Evolutionary conservation across 2,888 invertebrate genomes (phyloP).

Genomic region (Pachycephus smyrnensis): DNA sequence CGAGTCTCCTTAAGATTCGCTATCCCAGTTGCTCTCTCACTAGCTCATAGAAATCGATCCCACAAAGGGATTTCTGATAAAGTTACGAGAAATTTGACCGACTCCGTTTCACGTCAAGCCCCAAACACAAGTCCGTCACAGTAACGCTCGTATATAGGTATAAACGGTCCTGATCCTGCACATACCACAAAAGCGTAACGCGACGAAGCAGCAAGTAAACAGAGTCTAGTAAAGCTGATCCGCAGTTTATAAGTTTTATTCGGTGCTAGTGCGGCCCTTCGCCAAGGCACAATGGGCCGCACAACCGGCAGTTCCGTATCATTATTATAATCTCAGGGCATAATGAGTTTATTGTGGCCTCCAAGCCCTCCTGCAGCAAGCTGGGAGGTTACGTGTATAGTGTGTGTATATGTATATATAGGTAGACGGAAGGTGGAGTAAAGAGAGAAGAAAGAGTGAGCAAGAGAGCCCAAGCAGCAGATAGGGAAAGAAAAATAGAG

Average conservation of each 20-base stretch:
- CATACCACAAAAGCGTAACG: background rate
- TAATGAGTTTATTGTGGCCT: constrained; percentile 11
- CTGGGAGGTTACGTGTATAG: background rate
- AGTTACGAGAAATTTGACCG: background rate
- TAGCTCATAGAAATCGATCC: background rate
- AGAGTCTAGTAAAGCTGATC: background rate
- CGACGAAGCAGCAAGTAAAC: background rate
- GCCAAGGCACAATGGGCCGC: background rate
- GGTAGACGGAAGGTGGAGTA: background rate
- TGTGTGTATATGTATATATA: background rate
- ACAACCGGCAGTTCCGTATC: constrained; percentile 9
- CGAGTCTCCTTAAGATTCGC: background rate
- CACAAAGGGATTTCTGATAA: background rate
- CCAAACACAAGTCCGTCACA: background rate
- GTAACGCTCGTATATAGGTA: background rate
- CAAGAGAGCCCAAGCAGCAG: background rate
- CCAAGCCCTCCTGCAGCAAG: background rate
- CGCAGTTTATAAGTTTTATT: constrained; percentile 12
- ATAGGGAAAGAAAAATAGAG: background rate
- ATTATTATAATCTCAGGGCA: constrained; percentile 11
- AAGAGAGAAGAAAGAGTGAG: background rate
- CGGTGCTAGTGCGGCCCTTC: background rate
- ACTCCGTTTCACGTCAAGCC: background rate
- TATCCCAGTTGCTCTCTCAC: background rate
- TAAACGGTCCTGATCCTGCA: background rate